A percentile compares a stretch with the other conserved stretches of the same genome.
These are phyloP conservation scores for Sturnira hondurensis DNA, from an alignment of 2,113 vertebrate species.

Conservation along the genomic window DNA sequence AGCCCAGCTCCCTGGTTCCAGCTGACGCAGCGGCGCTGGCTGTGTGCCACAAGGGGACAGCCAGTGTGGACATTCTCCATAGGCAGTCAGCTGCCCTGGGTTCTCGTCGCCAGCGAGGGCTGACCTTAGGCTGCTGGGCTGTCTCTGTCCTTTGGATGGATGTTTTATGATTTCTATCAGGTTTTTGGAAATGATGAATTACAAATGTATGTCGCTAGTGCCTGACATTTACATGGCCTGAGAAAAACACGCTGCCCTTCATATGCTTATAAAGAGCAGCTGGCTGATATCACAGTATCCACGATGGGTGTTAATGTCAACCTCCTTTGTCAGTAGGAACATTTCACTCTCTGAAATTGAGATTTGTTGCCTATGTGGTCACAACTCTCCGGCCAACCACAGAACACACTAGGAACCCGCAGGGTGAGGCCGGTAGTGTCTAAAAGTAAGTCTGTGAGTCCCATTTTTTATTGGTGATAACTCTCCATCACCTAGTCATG, in stretches of 20 bases:
- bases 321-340: neutral
- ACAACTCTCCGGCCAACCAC: neutral
- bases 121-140: neutral
- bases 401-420: neutral
- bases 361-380: neutral
- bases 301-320: neutral
- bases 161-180: neutral
- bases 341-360: neutral
- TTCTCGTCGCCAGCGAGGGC: neutral
- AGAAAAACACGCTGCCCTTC: slow-evolving; percentile 47
- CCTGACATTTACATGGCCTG: slow-evolving; percentile 53
- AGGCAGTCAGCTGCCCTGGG: neutral
- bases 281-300: slow-evolving; percentile 20
- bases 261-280: neutral
- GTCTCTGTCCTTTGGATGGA: neutral
- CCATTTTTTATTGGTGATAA: neutral
- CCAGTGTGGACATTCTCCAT: neutral
- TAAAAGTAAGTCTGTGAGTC: neutral
- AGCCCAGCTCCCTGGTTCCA: neutral
- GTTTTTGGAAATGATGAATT: neutral
- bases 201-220: neutral
- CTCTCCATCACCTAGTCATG: neutral
- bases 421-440: neutral
- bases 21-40: neutral
- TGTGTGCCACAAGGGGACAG: neutral